Evolutionary conservation across 1,140 invertebrate genomes (phyloP), one percentile per base, ranked within the genome.

Genomic region (Zeugodacus cucurbitae): DNA sequence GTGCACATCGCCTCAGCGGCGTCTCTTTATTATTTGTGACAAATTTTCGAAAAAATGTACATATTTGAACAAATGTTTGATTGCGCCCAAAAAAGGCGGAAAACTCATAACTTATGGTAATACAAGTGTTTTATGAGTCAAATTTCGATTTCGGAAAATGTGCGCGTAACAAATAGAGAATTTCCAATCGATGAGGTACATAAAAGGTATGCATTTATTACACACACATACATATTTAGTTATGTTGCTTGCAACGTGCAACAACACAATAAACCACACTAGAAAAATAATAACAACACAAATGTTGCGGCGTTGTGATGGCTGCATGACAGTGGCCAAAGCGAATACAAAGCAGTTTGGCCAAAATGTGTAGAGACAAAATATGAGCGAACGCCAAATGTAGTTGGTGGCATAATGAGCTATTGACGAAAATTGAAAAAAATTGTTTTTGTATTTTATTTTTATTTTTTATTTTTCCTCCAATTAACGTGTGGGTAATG

Each of bases 21-120:
- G n/a, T 22, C 58, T 62, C 58, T 62, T 62, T 62, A 62, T 22
- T 62, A 26, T 22, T 62, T 67, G 64, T 17, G 29, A 32, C 64
- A 67, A 67, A 67, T 67, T 67, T 62, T 67, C 29, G 14, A 17
- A n/a, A 32, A 32, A 32, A 32, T 32, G 64, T 17, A 67, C 64
- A 67, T 67, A 20, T 54, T 54, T 54, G 48, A 54, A 54, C 14
- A 54, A 54, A 54, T 17, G 48, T 11, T 17, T 67, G 64, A 17
- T 17, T 67, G 29, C 29, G 48, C 2, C 64, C 29, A 32, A 67
- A 67, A 67, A 32, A 29, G 64, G 64, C 29, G 64, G 29, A 14
- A 67, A 17, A 67, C 64, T 67, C 64, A 67, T 67, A 67, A 67
- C 64, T 67, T 34, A 67, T 67, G 29, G 64, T 67, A 67, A 67